phyloP scores from a whole-genome alignment of 2,797 vertebrate genomes.

The Gallirallus australis region DNA sequence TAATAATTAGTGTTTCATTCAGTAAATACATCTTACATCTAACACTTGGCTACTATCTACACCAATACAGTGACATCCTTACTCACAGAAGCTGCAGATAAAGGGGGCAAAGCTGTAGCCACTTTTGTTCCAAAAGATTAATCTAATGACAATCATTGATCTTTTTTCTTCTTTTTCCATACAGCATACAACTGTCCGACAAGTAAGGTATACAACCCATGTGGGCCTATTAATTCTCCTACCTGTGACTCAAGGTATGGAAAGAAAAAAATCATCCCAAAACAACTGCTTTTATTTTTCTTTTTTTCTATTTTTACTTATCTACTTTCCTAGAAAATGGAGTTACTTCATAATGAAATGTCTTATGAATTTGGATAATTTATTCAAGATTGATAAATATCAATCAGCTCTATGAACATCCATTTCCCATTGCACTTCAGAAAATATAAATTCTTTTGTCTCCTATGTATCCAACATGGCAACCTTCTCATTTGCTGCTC shows the following conservation, averaged over 20 bases:
- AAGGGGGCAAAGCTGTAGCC: not conserved
- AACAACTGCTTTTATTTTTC: not conserved
- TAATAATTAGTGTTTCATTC: not conserved
- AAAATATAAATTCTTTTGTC: not conserved
- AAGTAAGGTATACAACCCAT: slow-evolving; percentile 71
- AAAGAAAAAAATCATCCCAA: not conserved
- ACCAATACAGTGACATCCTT: not conserved
- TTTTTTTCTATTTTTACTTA: not conserved
- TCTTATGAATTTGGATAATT: not conserved
- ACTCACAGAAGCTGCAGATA: not conserved
- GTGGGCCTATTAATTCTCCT: slow-evolving; percentile 61
- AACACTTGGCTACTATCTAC: not conserved
- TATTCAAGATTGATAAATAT: not conserved
- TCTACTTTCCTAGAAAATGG: not conserved
- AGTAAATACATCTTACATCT: not conserved
- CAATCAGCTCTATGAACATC: not conserved
- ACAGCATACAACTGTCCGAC: slow-evolving; percentile 75
- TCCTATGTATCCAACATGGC: not conserved
- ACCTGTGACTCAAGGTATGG: slow-evolving; percentile 76
- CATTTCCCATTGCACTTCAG: not conserved
- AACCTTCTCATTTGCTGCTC: not conserved
- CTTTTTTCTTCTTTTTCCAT: not conserved
- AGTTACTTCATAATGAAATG: not conserved
- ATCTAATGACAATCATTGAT: not conserved
- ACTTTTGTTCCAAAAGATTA: not conserved